A percentile compares a stretch with the other conserved stretches of the same genome.
phyloP scores from a whole-genome alignment of 2,797 vertebrate species.

The Premnoplex brunnescens region DNA sequence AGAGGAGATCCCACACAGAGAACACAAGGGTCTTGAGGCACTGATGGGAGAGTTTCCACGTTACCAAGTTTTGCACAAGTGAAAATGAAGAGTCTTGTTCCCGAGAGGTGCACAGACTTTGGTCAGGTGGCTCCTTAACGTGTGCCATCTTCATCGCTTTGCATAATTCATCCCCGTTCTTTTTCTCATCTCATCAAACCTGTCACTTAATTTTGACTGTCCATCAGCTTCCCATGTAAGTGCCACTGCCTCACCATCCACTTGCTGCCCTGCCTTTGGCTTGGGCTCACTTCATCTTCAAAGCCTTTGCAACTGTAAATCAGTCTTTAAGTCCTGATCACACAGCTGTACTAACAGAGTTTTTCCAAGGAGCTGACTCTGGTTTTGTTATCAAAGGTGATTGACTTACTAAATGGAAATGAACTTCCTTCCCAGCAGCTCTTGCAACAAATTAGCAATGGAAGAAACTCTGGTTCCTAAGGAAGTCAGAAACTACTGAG shows the following conservation, averaged over 20 bases:
- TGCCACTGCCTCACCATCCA: neutral
- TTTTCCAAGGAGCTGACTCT: neutral
- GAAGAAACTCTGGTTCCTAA: slow-evolving; percentile 43
- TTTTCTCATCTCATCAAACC: neutral
- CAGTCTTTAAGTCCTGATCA: neutral
- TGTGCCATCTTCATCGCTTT: neutral
- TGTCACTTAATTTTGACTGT: neutral
- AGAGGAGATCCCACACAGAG: neutral
- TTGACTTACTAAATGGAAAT: slow-evolving; percentile 45
- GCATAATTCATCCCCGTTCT: neutral
- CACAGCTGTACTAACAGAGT: neutral
- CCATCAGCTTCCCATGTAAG: neutral
- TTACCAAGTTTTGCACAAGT: neutral
- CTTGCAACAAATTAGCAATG: slow-evolving; percentile 45
- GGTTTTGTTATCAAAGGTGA: neutral
- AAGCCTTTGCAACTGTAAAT: neutral
- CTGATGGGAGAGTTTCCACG: neutral
- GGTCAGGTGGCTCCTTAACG: neutral
- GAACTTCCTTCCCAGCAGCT: slow-evolving; percentile 47
- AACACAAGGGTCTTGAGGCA: neutral
- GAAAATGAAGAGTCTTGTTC: neutral
- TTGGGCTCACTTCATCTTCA: accelerated
- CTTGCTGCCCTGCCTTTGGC: accelerated
- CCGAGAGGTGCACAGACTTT: neutral
- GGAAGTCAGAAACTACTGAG: slow-evolving; percentile 59